Conservation (phyloP, 1,140 invertebrate species). For the Papilio helenus region DNA sequence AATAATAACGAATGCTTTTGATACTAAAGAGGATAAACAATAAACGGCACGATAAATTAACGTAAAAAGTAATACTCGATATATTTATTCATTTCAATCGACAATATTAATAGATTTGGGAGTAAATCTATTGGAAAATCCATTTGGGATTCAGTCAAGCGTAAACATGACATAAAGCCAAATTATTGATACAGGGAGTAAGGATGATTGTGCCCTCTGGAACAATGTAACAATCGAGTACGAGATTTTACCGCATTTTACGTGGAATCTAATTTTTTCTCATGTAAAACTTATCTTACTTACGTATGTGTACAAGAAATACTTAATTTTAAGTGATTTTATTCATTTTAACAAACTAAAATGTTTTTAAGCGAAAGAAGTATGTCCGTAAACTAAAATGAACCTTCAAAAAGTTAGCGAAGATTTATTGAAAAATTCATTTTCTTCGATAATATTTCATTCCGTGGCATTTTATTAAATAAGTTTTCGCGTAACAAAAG, state of each 20-base stretch:
- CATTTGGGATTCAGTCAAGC: constrained; percentile 66
- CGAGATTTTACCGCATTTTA: too few species aligned
- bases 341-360: background rate
- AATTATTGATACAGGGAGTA: constrained; percentile 72
- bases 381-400: constrained; percentile 1
- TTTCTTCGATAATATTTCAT: constrained; percentile 25
- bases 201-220: constrained; percentile 55
- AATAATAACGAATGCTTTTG: background rate
- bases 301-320: too few species aligned
- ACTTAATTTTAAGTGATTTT: background rate
- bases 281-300: too few species aligned
- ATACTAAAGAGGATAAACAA: background rate
- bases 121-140: constrained; percentile 76
- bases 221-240: background rate
- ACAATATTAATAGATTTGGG: constrained; percentile 39
- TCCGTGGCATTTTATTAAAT: constrained; percentile 26
- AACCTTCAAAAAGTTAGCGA: constrained; percentile 18
- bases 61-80: constrained; percentile 5
- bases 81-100: constrained; percentile 38
- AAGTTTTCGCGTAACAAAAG: constrained; percentile 12
- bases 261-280: background rate
- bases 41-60: background rate
- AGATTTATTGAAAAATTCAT: constrained; percentile 30
- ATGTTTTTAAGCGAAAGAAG: background rate
- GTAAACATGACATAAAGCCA: constrained; percentile 73